A percentile compares a stretch with the other conserved stretches of the same genome.
Evolutionary conservation across 2,888 invertebrate genomes (phyloP).

Genomic region (Pristionchus exspectatus): DNA sequence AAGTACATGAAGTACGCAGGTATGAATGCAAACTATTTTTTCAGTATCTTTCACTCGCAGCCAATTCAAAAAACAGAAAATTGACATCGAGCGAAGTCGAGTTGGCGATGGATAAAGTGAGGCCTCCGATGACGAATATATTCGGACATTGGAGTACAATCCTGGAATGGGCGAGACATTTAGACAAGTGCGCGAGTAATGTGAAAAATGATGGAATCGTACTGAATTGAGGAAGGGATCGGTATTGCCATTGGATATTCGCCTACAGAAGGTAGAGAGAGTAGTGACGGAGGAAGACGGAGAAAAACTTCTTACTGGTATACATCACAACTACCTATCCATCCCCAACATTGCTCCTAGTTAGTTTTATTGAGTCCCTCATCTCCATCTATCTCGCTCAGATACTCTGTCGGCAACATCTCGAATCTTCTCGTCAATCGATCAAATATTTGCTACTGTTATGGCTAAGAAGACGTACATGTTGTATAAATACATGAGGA

Average conservation of each 20-base stretch:
- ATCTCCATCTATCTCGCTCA: not conserved
- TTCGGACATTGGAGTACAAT: constrained; percentile 68
- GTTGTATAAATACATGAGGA: constrained; percentile 62
- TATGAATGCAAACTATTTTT: not conserved
- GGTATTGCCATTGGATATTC: constrained; percentile 54
- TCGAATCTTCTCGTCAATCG: constrained; percentile 14
- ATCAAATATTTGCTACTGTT: not conserved
- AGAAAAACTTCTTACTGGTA: constrained; percentile 65
- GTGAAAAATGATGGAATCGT: not conserved
- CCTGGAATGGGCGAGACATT: constrained; percentile 64
- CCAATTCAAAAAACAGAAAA: not conserved
- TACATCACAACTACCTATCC: constrained; percentile 65
- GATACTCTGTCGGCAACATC: not conserved
- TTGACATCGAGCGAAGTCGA: constrained; percentile 8
- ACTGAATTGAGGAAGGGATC: constrained; percentile 29
- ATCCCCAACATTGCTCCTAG: constrained; percentile 34
- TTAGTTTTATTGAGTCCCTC: not conserved
- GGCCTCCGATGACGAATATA: constrained; percentile 59
- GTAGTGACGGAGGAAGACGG: constrained; percentile 59
- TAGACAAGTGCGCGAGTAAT: constrained; percentile 57
- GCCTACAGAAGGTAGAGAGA: constrained; percentile 59
- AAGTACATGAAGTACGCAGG: too few relatives aligned
- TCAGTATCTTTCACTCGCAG: constrained; percentile 18
- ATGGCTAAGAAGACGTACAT: constrained; percentile 59
- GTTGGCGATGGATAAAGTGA: constrained; percentile 61